Base-by-base conservation (phyloP, 1,140 invertebrate genomes). In the Catajapyx aquilonaris region DNA sequence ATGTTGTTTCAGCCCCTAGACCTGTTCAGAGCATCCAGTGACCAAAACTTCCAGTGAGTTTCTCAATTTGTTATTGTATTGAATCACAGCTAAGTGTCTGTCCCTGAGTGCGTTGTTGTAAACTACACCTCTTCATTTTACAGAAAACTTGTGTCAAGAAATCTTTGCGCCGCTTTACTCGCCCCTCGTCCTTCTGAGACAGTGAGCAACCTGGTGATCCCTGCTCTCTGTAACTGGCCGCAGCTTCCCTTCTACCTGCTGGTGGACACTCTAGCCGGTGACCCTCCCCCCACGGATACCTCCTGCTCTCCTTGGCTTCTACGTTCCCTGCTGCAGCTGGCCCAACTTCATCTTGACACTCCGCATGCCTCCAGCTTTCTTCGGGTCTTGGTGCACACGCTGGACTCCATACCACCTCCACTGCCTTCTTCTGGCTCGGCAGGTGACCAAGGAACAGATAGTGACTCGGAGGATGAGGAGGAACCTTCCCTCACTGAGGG, bases 1-100 rank as follows among this genome's bases (percentile, higher is more conserved):
- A 65, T 91, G 40, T 68, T 88, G 31, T 62, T 74, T 42, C 65
- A 73, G 43, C 83, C 85, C 0, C 52, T 90, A 30, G 53, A 57
- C 42, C 57, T 69, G 42, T 58, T 59, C 5, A 41, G 59, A 18
- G 48, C 51, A 7, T 53, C 50, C 35, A 54, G 45, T 46, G 48
- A 66, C 40, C 56, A 59, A 0, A 51, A 58, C 22, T 28, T 28
- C n/a, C 25, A 28, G 25, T 28, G 25, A 10, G n/a, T 28, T 28
- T 28, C n/a, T 28, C n/a, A 10, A n/a, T 28, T n/a, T 28, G 25
- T 28, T 28, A 10, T 28, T 10, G 9, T n/a, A 28, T 9, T 28
- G n/a, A 28, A 28, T 28, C 9, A 28, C 25, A 28, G 25, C n/a
- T 28, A 28, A 28, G n/a, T 28, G 25, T n/a, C 40, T 37, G 19